A percentile compares a stretch with the other conserved stretches of the same genome.
Conservation (phyloP, 2,888 invertebrate genomes). For the Aphodius sticticus region DNA sequence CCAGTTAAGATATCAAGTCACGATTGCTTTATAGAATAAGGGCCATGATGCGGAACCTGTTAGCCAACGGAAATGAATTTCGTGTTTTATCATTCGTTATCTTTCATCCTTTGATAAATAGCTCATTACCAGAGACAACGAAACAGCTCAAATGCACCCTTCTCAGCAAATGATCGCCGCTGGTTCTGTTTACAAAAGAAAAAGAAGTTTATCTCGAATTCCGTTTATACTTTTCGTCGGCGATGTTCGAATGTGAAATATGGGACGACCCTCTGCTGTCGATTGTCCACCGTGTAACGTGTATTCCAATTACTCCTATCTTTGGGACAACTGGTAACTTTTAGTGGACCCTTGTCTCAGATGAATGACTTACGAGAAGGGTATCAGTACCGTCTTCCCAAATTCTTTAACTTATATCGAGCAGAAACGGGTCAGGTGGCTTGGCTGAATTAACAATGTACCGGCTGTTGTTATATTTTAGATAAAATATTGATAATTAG, state of each 20-base stretch:
- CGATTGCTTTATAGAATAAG: background rate
- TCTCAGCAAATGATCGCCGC: background rate
- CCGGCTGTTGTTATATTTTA: background rate
- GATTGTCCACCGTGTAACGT: background rate
- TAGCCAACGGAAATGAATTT: background rate
- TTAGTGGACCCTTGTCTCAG: background rate
- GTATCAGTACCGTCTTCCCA: background rate
- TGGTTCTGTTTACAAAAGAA: background rate
- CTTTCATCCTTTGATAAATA: background rate
- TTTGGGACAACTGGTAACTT: background rate
- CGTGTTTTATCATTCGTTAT: background rate
- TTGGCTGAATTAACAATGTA: background rate
- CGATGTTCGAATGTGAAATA: background rate
- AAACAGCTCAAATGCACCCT: background rate
- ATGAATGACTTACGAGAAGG: background rate
- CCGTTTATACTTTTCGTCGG: background rate
- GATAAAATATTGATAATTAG: background rate
- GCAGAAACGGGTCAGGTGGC: background rate
- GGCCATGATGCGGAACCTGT: background rate
- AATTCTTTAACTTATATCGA: background rate
- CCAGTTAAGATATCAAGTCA: background rate
- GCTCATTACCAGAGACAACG: background rate
- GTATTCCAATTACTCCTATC: background rate
- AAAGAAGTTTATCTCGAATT: background rate
- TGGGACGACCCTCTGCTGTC: background rate